These are phyloP conservation scores for Caprella mutica DNA, from an alignment of 2,888 invertebrate genomes.

Conservation along the genomic window DNA sequence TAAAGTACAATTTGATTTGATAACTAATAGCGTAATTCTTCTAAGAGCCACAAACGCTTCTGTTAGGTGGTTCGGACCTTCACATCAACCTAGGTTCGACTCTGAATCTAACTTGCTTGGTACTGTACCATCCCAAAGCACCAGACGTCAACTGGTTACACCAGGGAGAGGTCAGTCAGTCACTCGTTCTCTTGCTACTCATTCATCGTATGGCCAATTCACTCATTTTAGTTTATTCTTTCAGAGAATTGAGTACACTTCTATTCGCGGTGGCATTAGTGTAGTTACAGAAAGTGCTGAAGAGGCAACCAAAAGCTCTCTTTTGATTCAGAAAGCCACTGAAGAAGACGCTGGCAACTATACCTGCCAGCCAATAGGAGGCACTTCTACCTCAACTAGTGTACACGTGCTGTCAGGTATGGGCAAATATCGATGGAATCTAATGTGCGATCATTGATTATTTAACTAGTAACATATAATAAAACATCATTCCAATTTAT, in stretches of 20 bases:
- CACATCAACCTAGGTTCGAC: constrained; percentile 32
- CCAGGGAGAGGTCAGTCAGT: constrained; percentile 30
- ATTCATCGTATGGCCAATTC: no score
- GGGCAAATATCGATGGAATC: no score
- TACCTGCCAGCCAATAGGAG: constrained; percentile 87
- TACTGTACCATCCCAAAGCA: constrained; percentile 29
- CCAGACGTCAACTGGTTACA: constrained; percentile 31
- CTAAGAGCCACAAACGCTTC: constrained; percentile 31
- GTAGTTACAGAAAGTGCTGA: constrained; percentile 77
- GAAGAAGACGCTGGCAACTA: constrained; percentile 80
- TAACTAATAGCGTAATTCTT: no score
- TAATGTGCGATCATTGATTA: no score
- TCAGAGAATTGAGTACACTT: constrained; percentile 90
- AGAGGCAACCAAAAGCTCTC: constrained; percentile 79
- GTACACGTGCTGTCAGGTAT: constrained; percentile 91
- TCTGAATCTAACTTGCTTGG: constrained; percentile 34
- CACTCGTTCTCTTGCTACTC: background rate
- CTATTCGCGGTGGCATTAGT: constrained; percentile 76
- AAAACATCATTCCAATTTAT: no score
- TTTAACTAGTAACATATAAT: no score
- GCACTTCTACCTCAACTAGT: constrained; percentile 76
- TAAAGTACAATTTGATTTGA: no score
- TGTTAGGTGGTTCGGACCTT: constrained; percentile 32
- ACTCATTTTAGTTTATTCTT: no score
- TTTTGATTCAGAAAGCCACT: constrained; percentile 74